Base-by-base conservation (phyloP, 2,888 invertebrate genomes). In the Ormia ochracea region DNA sequence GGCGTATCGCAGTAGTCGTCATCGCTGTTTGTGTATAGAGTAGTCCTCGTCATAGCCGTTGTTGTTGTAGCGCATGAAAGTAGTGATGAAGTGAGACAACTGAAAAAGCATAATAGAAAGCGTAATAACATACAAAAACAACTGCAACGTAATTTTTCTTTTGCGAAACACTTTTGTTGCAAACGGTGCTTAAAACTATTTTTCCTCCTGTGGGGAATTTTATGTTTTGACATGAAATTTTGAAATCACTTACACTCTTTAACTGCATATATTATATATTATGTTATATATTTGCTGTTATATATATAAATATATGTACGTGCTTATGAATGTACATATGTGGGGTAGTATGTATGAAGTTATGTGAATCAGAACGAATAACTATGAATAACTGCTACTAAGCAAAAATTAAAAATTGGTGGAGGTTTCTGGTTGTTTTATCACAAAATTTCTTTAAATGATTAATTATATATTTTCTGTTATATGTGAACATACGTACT, bases 71-170 rank as follows among this genome's bases (percentile, higher is more conserved):
- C 52, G 10, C 59, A 52, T 36, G 58, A 68, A 69, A 66, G 28
- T 66, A 48, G 52, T 56, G 63, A 80, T 76, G 69, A 69, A 58
- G 74, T 70, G 45, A 72, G 65, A 45, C 56, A 61, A 41, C 26
- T 36, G 69, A 69, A 65, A 58, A 69, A 61, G 21, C 10, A 26
- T 10, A 26, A 43, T 7, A 63, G 56, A 58, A 70, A 77, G 26
- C 45, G 31, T 17, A 38, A 72, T 45, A 45, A 52, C 17, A 12
- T 66, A 9, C 33, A 21, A 28, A 33, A 59, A 69, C 19, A 63
- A 69, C 43, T 45, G 48, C 54, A 63, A 28, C 50, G 41, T 23
- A 21, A 75, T 23, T 66, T 76, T 70, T 58, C 33, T 45, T n/a
- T 45, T 69, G 45, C 6, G 26, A 61, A 28, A 19, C n/a, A 52